Conservation (phyloP, 2,113 vertebrate genomes). For the human region GRCh38 chr15:36672001-36672500, state of each 20-base stretch:
- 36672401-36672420: background rate
- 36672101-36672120: constrained; percentile 17
- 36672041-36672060: constrained; percentile 39
- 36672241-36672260: background rate
- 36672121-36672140: constrained; percentile 32
- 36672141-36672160: constrained; percentile 32
- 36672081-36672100: constrained; percentile 1
- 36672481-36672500: background rate
- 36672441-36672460: background rate
- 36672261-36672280: background rate
- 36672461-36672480: background rate
- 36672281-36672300: background rate
- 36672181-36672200: background rate
- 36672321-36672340: background rate
- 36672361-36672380: background rate
- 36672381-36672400: background rate
- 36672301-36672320: background rate
- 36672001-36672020: constrained; percentile 15
- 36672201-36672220: background rate
- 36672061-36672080: constrained; percentile 37
- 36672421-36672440: background rate
- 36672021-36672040: background rate
- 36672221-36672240: background rate
- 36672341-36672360: background rate
- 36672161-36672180: background rate